A percentile compares a stretch with the other conserved stretches of the same genome.
These are phyloP conservation scores for Brachirus orientalis DNA, from an alignment of 2,113 vertebrate genomes.

Conservation along the genomic window DNA sequence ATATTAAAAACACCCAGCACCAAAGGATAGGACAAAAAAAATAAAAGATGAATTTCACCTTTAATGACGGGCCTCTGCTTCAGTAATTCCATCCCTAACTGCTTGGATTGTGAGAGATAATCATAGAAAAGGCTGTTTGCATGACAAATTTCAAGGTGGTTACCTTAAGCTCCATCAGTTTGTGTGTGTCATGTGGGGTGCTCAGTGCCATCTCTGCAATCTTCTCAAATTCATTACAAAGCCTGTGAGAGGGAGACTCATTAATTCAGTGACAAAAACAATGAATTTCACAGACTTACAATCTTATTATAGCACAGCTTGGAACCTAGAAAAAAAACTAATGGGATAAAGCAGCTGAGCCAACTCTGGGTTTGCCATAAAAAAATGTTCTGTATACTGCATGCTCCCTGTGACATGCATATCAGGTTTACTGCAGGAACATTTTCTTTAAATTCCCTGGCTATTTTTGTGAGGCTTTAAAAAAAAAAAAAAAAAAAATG, in stretches of 20 bases:
- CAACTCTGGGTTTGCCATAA: not conserved
- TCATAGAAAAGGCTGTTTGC: not conserved
- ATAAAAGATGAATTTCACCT: not conserved
- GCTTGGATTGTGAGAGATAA: not conserved
- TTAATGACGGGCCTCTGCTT: not conserved
- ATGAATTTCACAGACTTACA: slow-evolving; percentile 13
- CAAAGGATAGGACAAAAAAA: not conserved
- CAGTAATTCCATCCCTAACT: not conserved
- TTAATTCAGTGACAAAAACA: not conserved
- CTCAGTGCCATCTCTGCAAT: slow-evolving; percentile 88
- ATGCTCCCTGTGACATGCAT: not conserved
- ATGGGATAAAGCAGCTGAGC: slow-evolving; percentile 7
- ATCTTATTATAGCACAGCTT: slow-evolving; percentile 9
- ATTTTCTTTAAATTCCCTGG: not conserved
- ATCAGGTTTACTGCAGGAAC: not conserved
- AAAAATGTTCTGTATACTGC: not conserved
- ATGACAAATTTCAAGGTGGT: not conserved
- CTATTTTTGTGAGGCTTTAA: too few species aligned
- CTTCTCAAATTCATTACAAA: slow-evolving; percentile 87
- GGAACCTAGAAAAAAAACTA: not conserved
- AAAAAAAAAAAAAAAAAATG: too few species aligned
- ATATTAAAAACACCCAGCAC: not conserved
- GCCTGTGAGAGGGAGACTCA: slow-evolving; percentile 70
- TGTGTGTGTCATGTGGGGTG: slow-evolving; percentile 85
- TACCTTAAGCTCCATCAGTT: slow-evolving; percentile 91